These are phyloP conservation scores for Oscheius onirici DNA, from an alignment of 2,888 invertebrate genomes.

Conservation along the genomic window DNA sequence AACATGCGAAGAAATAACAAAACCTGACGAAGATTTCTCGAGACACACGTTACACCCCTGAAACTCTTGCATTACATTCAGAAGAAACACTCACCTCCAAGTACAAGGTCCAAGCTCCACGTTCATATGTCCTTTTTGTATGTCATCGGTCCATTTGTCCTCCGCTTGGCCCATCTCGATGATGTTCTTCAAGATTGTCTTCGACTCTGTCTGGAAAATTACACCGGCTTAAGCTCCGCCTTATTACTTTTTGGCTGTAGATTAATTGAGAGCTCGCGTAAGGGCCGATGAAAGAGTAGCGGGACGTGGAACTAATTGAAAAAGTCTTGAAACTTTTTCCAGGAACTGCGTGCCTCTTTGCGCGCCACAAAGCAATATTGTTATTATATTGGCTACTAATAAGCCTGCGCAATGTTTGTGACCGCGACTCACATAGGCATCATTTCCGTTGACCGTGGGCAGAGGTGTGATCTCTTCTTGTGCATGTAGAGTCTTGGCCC, in stretches of 20 bases:
- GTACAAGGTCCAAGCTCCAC: conserved; percentile 44
- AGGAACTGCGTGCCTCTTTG: background rate
- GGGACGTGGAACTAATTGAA: background rate
- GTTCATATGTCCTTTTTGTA: conserved; percentile 17
- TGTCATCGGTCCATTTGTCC: conserved; percentile 38
- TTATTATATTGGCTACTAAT: background rate
- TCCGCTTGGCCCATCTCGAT: conserved; percentile 39
- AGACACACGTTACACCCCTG: conserved; percentile 57
- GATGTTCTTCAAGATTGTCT: conserved; percentile 42
- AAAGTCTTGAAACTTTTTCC: background rate
- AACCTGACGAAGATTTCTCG: conserved; percentile 54
- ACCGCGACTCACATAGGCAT: conserved; percentile 3
- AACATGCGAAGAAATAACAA: conserved; percentile 52
- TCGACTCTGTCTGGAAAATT: conserved; percentile 16
- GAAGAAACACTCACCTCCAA: conserved; percentile 43
- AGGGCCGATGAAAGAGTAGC: background rate
- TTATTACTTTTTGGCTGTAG: background rate
- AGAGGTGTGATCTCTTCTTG: conserved; percentile 10
- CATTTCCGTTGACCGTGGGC: conserved; percentile 12
- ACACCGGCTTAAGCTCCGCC: background rate
- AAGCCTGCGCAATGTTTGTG: background rate
- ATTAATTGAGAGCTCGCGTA: conserved; percentile 16
- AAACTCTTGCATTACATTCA: background rate
- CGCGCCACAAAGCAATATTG: background rate
- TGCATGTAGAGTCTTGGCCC: conserved; percentile 39